Evolutionary conservation across 2,888 invertebrate genomes (phyloP), one percentile per base, ranked within the genome.

Genomic region (Diadegma fenestrale): DNA sequence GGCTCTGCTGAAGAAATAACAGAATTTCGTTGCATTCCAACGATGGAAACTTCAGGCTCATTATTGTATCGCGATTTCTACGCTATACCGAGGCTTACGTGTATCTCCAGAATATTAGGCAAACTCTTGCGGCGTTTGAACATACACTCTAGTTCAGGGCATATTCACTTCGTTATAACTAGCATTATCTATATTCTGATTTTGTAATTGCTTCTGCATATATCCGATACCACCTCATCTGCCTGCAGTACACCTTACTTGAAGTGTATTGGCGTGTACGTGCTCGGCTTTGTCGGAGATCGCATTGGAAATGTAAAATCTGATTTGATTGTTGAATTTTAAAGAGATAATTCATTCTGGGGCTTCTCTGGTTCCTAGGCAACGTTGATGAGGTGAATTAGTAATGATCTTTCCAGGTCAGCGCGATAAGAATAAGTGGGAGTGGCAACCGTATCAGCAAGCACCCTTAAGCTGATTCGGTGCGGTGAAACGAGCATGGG

Each of bases 71-170:
- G 17, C 71, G 71, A 80, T 72, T 48, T 64, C 26, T 72, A 51
- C n/a, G 51, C 68, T 69, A 26, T 66, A 19, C 33, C 69, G n/a
- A 37, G 17, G 66, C 43, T 63, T n/a, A n/a, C 12, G 30, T 45
- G 63, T 78, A 69, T 78, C 58, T 78, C 63, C 33, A 63, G 43
- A 78, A 82, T 82, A 78, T 78, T 71, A 64, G 54, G 54, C 54
- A 43, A 30, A 72, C 63, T 54, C 71, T 78, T 22, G 66, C 43
- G 48, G 72, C 37, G 37, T 10, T 37, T 77, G 72, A 26, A 48
- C 64, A n/a, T n/a, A n/a, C n/a, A 30, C 75, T 30, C 45, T 12
- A 73, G 61, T 26, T 58, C 58, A 26, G 14, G 26, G 58, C 12
- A 26, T 58, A 58, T 58, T 58, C 26, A 14, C 14, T 14, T 1